Evolutionary conservation across 2,888 invertebrate genomes (phyloP), one percentile per base, ranked within the genome.

Genomic region (Kryphioiulus occultus): DNA sequence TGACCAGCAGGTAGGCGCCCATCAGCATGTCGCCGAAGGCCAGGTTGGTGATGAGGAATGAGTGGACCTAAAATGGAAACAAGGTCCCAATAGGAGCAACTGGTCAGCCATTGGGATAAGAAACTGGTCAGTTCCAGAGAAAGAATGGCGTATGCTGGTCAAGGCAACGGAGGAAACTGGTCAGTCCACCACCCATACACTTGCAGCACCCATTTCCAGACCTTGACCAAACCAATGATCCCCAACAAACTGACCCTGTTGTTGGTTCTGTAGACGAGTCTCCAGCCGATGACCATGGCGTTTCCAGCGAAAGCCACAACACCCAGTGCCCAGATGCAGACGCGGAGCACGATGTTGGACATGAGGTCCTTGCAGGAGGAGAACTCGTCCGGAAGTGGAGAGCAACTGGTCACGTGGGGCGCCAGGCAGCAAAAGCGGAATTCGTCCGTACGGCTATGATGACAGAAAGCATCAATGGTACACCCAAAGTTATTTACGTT

Each of bases 341-440:
- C 90, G n/a, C 92, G 89, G 10, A 92, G 91, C 19, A 92, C 91
- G 22, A 91, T 89, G 89, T 92, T 92, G 42, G 91, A 91, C 92
- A 92, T 92, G 86, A 92, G 90, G 89, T 92, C 92, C 88, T 92
- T 92, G 89, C 92, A 92, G 19, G 92, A 92, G 39, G 92, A 92
- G 89, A 92, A 92, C 89, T 92, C 92, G 89, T 92, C 92, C 0
- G 91, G 90, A n/a, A 90, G 90, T 0, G 92, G 92, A 9, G 90
- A 89, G 87, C 92, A 92, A 0, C 89, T 87, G 4, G 89, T 87
- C 0, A 91, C 91, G 44, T 90, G 90, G 26, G 90, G 90, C 0
- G 92, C 92, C 89, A 92, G 90, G 88, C 92, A 93, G 89, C 92
- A 93, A 89, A 92, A 92, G n/a, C 91, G 90, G 89, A 91, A 92